Percentiles rank a stretch among this genome's conserved stretches.
phyloP scores from a whole-genome alignment of 2,797 vertebrate species.

The Triplophysa bombifrons region DNA sequence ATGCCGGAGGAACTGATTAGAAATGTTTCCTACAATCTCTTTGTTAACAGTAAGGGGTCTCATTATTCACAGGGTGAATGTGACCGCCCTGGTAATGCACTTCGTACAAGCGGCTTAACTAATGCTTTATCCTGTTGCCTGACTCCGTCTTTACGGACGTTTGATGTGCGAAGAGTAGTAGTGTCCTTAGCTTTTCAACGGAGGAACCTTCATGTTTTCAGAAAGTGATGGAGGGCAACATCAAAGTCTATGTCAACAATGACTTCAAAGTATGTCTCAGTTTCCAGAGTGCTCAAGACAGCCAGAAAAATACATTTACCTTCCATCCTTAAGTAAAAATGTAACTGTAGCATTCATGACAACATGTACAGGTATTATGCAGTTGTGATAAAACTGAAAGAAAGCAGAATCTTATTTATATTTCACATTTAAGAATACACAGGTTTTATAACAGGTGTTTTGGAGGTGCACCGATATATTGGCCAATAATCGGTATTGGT shows the following conservation, averaged over 20 bases:
- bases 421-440: too few relatives aligned
- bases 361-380: too few relatives aligned
- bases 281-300: slow-evolving; percentile 12
- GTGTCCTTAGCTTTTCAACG: slow-evolving; percentile 50
- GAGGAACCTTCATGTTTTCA: slow-evolving; percentile 40
- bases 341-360: background rate
- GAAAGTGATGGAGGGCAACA: slow-evolving; percentile 45
- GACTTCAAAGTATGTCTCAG: slow-evolving; percentile 37
- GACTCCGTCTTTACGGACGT: slow-evolving; percentile 27
- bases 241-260: slow-evolving; percentile 50
- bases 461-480: too few relatives aligned
- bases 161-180: slow-evolving; percentile 30
- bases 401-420: too few relatives aligned
- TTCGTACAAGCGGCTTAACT: slow-evolving; percentile 25
- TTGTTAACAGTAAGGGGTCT: slow-evolving; percentile 42
- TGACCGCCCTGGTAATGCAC: slow-evolving; percentile 60
- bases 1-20: slow-evolving; percentile 57
- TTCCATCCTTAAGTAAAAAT: background rate
- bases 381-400: too few relatives aligned
- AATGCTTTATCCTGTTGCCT: slow-evolving; percentile 21
- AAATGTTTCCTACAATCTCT: slow-evolving; percentile 47
- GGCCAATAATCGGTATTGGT: too few relatives aligned
- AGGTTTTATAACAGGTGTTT: too few relatives aligned
- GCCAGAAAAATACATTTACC: background rate
- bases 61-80: slow-evolving; percentile 58